Base-by-base conservation (phyloP, 2,888 invertebrate species). In the Campoletis raptor region DNA sequence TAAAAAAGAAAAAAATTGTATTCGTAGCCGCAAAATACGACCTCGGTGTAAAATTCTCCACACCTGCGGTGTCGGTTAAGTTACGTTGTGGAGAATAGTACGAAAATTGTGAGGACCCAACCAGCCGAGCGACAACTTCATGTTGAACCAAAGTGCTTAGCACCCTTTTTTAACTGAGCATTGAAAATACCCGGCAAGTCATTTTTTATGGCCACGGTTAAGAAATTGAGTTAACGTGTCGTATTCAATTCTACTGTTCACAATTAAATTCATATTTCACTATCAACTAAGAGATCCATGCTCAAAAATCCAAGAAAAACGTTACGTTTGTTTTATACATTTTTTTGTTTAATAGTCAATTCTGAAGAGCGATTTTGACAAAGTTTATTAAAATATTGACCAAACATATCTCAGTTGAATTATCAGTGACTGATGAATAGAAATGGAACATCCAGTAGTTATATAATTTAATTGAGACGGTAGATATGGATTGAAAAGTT, bases 401-500 rank as follows among this genome's bases (percentile, higher is more conserved):
- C 7, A 18, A n/a, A 5, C 48, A 15, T 5, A 6, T 0, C 7
- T 18, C 18, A 48, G 7, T 54, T 12, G n/a, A n/a, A 54, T 73
- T 37, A 40, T 37, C 12, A 10, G 12, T 24, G 57, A 18, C 40
- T 61, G 40, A 40, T 61, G 40, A 40, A 40, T 61, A 15, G 21
- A 54, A 37, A 21, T 54, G 52, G 18, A 57, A 61, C 21, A 24
- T 36, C 57, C 40, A n/a, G 15, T 81, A 48, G 36, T n/a, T 18
- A 9, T 45, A 48, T 10, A 45, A 42, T 81, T 81, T 45, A 78
- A 84, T 78, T 76, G 74, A 69, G 36, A 12, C 30, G 66, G n/a
- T 70, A 45, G 45, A 40, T 45, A 70, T 74, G 83, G 48, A 86
- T 86, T 86, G 84, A 87, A 87, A 84, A 87, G 82, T 84, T 82